Conservation (phyloP, 2,797 vertebrate genomes). For the Pyrrhura leucotis region DNA sequence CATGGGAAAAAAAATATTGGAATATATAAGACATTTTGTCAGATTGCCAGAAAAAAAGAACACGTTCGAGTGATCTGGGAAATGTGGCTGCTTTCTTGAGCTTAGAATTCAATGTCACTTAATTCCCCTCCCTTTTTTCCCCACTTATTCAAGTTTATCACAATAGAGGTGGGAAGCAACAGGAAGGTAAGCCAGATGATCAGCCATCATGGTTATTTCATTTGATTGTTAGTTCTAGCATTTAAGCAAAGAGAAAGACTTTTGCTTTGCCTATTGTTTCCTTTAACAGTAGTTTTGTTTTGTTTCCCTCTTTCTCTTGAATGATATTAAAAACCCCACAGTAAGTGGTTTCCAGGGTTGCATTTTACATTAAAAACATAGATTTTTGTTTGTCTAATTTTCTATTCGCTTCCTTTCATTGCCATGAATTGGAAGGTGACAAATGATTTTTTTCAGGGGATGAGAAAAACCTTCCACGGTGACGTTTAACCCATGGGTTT, state of each 20-base stretch:
- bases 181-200: not conserved
- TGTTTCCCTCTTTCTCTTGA: not conserved
- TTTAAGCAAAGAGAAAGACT: not conserved
- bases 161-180: not conserved
- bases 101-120: not conserved
- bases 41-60: not conserved
- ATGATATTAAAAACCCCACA: not conserved
- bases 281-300: not conserved
- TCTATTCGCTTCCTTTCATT: not conserved
- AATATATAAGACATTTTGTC: not conserved
- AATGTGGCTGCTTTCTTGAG: not conserved
- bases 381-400: slow-evolving; percentile 52
- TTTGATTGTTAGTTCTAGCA: not conserved
- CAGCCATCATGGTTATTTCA: not conserved
- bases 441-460: slow-evolving; percentile 30
- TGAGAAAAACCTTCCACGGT: slow-evolving; percentile 1
- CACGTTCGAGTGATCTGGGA: not conserved
- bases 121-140: not conserved
- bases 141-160: not conserved
- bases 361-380: slow-evolving; percentile 30
- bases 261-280: not conserved
- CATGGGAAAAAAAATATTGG: not conserved
- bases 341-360: not conserved
- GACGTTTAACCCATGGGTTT: slow-evolving; percentile 28
- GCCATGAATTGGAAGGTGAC: slow-evolving; percentile 22